These are phyloP conservation scores for Coregonus ussuriensis DNA, from an alignment of 2,797 vertebrate species.

Conservation along the genomic window DNA sequence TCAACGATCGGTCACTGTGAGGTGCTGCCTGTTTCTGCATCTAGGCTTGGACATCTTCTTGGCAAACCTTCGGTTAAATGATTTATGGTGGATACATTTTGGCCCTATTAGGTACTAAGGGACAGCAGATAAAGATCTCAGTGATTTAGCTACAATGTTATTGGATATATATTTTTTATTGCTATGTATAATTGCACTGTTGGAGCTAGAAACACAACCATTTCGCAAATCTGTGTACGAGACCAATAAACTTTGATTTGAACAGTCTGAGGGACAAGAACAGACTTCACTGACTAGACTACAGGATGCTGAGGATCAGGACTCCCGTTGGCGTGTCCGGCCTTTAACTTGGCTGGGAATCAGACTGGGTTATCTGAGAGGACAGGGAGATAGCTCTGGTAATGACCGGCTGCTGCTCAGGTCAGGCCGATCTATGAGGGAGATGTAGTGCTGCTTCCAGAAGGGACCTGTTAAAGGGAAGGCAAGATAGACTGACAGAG, in stretches of 20 bases:
- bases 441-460: not conserved
- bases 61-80: not conserved
- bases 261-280: not conserved
- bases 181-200: too few relatives aligned
- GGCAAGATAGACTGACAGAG: not conserved
- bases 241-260: too few relatives aligned
- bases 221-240: too few relatives aligned
- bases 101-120: not conserved
- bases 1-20: slow-evolving; percentile 22
- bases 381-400: not conserved
- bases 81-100: not conserved
- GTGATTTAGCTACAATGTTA: too few relatives aligned
- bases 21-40: not conserved
- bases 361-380: slow-evolving; percentile 11
- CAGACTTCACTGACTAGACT: not conserved
- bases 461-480: not conserved
- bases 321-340: slow-evolving; percentile 46
- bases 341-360: slow-evolving; percentile 62
- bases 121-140: not conserved
- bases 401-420: slow-evolving; percentile 2
- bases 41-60: not conserved
- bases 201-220: too few relatives aligned
- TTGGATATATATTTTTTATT: too few relatives aligned
- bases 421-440: not conserved
- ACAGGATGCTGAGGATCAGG: not conserved